Evolutionary conservation across 2,888 invertebrate species (phyloP), one percentile per base, ranked within the genome.

Genomic region (Invenusta paracnida): DNA sequence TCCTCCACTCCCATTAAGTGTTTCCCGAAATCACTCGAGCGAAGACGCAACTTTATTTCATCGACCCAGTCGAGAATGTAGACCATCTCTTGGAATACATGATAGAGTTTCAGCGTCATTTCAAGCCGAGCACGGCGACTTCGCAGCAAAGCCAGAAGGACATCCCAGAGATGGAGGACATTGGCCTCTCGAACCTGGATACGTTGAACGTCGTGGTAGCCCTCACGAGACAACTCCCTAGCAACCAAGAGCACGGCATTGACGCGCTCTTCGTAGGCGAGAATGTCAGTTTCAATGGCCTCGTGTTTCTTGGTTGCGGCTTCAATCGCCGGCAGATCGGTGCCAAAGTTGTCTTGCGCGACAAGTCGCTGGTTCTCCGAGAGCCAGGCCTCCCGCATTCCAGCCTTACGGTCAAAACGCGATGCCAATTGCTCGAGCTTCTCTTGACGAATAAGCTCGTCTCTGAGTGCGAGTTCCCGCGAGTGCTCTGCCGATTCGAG

Each of bases 1-100:
- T 99, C 99, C 92, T 99, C 98, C 0, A 99, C 99, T n/a, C 98
- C 98, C 98, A 99, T 98, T 89, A 99, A 93, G 92, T 99, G 99
- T 91, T 98, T 98, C 89, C 99, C 99, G 91, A 96, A 97, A 92
- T 99, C 99, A 91, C 98, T 98, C 0, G 97, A 97, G 90, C 97
- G 93, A 85, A 98, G 93, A 85, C 98, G 94, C 82, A 90, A 90
- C 93, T 98, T 98, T 91, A 98, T 91, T 93, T 99, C 98, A 92
- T 98, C 98, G 97, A 98, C 98, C 91, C 92, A 92, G 92, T 98
- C 98, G 90, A 98, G 93, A 89, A 98, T 97, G 93, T 98, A 98
- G 29, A 98, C 93, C 98, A 98, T 98, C 93, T 99, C 98, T 90
- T 94, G 93, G 97, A 99, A 99, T 94, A 86, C 29, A 29, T 81